Percentiles rank a stretch among this genome's conserved stretches.
Evolutionary conservation across 92 coral and sea anemone species (phyloP).

Genomic region (Galaxea fascicularis): DNA sequence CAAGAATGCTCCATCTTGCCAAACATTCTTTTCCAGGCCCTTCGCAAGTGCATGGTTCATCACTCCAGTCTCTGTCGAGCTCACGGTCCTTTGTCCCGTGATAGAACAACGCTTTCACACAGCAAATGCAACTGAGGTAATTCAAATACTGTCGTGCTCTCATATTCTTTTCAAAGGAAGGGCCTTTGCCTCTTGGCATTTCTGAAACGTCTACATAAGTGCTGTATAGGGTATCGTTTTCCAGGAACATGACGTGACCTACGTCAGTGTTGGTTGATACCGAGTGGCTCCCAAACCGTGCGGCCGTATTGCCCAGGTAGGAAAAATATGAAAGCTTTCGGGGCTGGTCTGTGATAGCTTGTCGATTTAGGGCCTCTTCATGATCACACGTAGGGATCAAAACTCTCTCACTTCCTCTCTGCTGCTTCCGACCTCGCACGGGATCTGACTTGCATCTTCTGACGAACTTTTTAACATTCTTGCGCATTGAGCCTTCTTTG

Average conservation of each 20-base stretch:
- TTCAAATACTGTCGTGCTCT: slow-evolving; percentile 60
- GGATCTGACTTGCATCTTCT: neutral
- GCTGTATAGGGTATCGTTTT: too few species aligned
- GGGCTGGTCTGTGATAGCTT: neutral
- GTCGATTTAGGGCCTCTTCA: neutral
- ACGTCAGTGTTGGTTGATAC: neutral
- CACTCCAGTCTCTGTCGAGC: slow-evolving; percentile 63
- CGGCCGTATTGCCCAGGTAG: neutral
- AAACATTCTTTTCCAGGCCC: slow-evolving; percentile 62
- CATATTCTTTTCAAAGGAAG: neutral
- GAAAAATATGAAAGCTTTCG: neutral
- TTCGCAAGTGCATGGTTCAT: slow-evolving; percentile 73
- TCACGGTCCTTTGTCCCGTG: slow-evolving; percentile 87
- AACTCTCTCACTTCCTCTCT: neutral
- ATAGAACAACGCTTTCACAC: slow-evolving; percentile 84
- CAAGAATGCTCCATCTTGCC: slow-evolving; percentile 74
- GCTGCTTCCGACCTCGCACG: neutral
- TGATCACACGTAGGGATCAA: neutral
- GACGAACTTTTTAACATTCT: neutral
- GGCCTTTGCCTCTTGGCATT: neutral
- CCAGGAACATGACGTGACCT: neutral
- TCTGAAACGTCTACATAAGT: neutral
- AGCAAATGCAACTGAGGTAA: slow-evolving; percentile 87
- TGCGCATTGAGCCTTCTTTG: neutral
- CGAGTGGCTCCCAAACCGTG: neutral